Conservation (phyloP, 2,888 invertebrate species). For the Saturnia pavonia region DNA sequence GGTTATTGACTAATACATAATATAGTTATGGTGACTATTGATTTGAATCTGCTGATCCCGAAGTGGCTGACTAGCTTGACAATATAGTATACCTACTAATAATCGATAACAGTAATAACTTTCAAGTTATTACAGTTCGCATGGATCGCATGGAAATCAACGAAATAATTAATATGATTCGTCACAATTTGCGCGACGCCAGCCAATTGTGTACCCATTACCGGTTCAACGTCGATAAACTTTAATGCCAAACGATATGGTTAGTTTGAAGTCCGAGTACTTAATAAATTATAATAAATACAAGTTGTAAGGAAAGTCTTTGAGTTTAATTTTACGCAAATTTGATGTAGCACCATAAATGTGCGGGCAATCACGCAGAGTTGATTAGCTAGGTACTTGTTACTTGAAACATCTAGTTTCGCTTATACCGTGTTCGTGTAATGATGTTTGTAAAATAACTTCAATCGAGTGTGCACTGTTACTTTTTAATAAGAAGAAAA, state of each 20-base stretch:
- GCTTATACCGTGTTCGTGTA: constrained; percentile 3
- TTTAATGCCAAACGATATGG: constrained; percentile 74
- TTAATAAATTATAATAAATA: constrained; percentile 77
- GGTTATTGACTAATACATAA: too few species aligned
- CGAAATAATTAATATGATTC: constrained; percentile 71
- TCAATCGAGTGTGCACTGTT: constrained; percentile 45
- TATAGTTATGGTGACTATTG: background rate
- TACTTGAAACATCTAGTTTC: constrained; percentile 12
- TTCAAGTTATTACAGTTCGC: background rate
- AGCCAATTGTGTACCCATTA: constrained; percentile 71
- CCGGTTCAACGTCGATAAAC: constrained; percentile 69
- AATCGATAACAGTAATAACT: background rate
- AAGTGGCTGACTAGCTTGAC: background rate
- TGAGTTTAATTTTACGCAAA: constrained; percentile 78
- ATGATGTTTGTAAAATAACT: constrained; percentile 30
- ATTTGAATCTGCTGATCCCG: background rate
- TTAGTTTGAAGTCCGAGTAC: constrained; percentile 77
- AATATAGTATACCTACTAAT: background rate
- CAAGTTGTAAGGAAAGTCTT: constrained; percentile 57
- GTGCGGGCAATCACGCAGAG: constrained; percentile 36
- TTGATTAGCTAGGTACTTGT: constrained; percentile 34
- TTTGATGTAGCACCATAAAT: constrained; percentile 72
- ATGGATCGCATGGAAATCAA: constrained; percentile 46
- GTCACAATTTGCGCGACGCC: constrained; percentile 65
- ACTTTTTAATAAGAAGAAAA: constrained; percentile 1